Evolutionary conservation across 2,113 vertebrate genomes (phyloP), one percentile per base, ranked within the genome.

Genomic region (Oryzias javanicus): DNA sequence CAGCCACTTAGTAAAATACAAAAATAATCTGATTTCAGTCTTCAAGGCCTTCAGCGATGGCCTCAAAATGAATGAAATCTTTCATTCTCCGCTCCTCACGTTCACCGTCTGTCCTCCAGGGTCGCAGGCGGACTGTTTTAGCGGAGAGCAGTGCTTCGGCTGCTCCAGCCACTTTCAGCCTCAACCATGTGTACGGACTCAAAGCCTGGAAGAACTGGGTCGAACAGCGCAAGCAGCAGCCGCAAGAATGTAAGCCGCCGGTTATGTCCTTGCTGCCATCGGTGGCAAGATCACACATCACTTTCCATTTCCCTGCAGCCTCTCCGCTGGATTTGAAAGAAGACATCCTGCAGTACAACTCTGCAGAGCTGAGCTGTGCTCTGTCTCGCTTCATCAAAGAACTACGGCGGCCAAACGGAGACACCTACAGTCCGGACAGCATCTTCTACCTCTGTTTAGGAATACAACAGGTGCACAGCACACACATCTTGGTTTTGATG

Each of bases 381-480:
- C 92, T 99, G 84, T 94, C 94, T 80, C 92, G 86, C 71, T 99
- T 99, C 83, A 93, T 99, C 72, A 92, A 89, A 78, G 96, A 99
- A 83, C 94, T 95, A 70, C 92, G 93, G 60, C 92, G 96, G 83
- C 97, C 97, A 71, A 96, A 94, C 17, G 95, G 95, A 67, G 93
- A 95, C 76, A 79, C 90, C 44, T 99, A 99, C 6, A 91, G 93
- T 64, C 93, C 96, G 1, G 97, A 99, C 89, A 98, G 95, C 90
- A 93, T 97, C 84, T 94, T 98, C 78, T 98, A 96, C 84, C 94
- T 99, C 87, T 99, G 96, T 91, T 93, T 99, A 93, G 96, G 96
- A 89, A 95, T 99, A 88, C 96, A 99, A 78, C 95, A 98, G 96
- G 97, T 99, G 91, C 42, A 44, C 13, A 60, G 5, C 51, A 42